These are phyloP conservation scores for Hydropsyche tenuis DNA, from an alignment of 1,140 invertebrate species.

Conservation along the genomic window DNA sequence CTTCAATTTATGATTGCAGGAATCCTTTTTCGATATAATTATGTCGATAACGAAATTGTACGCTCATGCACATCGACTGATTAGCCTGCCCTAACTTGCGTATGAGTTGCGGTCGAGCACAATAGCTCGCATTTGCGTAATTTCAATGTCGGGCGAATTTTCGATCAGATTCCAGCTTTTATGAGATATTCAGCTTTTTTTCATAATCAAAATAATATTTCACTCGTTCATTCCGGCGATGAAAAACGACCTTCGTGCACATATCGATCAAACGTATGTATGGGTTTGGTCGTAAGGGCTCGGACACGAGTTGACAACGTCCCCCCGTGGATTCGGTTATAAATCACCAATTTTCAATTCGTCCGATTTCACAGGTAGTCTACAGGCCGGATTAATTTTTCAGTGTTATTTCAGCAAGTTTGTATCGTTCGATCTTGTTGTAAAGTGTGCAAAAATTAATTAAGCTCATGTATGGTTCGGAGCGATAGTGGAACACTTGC, in stretches of 20 bases:
- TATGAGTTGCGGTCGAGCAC: too few relatives aligned
- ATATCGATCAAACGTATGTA: constrained; percentile 5
- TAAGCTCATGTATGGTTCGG: constrained; percentile 38
- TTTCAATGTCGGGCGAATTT: too few relatives aligned
- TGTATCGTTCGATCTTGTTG: constrained; percentile 43
- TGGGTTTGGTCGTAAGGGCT: not conserved
- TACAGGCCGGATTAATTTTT: too few relatives aligned
- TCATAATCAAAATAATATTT: not conserved
- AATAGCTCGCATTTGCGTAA: too few relatives aligned
- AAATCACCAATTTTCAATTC: constrained; percentile 31
- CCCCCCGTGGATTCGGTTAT: not conserved
- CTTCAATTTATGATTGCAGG: constrained; percentile 10
- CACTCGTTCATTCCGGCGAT: not conserved
- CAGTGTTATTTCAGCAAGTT: too few relatives aligned
- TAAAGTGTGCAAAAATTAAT: constrained; percentile 49
- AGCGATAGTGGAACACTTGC: constrained; percentile 41
- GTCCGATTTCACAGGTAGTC: not conserved
- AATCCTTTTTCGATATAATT: constrained; percentile 24
- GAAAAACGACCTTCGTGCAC: constrained; percentile 4
- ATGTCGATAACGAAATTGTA: constrained; percentile 20
- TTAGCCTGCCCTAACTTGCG: too few relatives aligned
- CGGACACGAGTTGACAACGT: constrained; percentile 27
- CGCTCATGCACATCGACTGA: too few relatives aligned
- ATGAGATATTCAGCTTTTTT: too few relatives aligned
- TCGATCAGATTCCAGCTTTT: too few relatives aligned